Evolutionary conservation across 1,140 invertebrate species (phyloP).

Genomic region (Parapsyche elsis): DNA sequence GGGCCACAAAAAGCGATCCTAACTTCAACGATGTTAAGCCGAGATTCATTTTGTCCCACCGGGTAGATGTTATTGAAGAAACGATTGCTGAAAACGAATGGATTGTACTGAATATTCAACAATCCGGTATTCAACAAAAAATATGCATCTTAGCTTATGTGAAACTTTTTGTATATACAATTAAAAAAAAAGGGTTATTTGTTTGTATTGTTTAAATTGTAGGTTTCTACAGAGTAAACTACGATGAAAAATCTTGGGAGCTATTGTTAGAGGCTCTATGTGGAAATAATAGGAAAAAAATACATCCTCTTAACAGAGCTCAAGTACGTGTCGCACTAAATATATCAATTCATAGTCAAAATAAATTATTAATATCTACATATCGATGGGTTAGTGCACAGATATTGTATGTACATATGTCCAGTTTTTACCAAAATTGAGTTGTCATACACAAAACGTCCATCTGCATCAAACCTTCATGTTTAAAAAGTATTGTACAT

Average conservation of each 20-base stretch:
- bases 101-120: constrained; percentile 8
- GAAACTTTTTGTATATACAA: background rate
- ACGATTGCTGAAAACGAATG: background rate
- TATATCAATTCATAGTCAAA: too few species aligned
- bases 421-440: too few species aligned
- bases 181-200: background rate
- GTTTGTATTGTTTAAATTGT: background rate
- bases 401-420: too few species aligned
- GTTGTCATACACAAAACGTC: too few species aligned
- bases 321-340: constrained; percentile 2
- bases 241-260: background rate
- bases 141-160: background rate
- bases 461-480: too few species aligned
- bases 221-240: constrained; percentile 6
- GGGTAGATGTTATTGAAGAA: background rate
- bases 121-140: background rate
- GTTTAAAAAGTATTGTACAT: too few species aligned
- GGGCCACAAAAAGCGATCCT: background rate
- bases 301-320: background rate
- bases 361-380: too few species aligned
- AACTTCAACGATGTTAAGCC: background rate
- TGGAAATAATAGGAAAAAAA: background rate
- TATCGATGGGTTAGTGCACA: too few species aligned
- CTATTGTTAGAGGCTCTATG: background rate
- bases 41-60: constrained; percentile 4